Percentiles rank a stretch among this genome's conserved stretches.
Conservation (phyloP, 2,113 vertebrate genomes). For the Butorides virescens region DNA sequence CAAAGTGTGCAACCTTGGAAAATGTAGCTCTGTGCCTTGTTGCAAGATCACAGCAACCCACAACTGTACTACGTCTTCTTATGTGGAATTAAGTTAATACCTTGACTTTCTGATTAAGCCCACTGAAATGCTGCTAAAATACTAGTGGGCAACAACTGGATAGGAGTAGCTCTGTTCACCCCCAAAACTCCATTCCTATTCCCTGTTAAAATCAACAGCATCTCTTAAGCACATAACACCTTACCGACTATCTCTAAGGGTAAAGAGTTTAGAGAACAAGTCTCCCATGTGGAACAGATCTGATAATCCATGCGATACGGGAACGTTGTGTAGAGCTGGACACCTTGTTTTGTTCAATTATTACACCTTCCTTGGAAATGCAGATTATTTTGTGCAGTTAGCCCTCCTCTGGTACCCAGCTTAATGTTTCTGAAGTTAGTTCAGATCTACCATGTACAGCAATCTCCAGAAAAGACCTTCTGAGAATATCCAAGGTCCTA, state of each 20-base stretch:
- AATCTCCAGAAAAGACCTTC: neutral
- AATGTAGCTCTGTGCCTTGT: neutral
- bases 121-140: neutral
- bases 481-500: neutral
- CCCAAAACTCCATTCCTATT: neutral
- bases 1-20: neutral
- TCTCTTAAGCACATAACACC: neutral
- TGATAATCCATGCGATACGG: neutral
- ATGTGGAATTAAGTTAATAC: neutral
- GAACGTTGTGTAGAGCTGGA: neutral
- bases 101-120: neutral
- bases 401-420: neutral
- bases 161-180: neutral
- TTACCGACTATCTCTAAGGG: neutral
- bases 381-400: neutral
- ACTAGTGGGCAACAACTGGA: neutral
- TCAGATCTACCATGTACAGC: neutral
- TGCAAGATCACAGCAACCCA: neutral
- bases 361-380: neutral
- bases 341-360: neutral
- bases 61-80: neutral
- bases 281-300: neutral
- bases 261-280: neutral
- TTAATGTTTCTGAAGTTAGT: neutral
- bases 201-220: neutral